Evolutionary conservation across 2,888 invertebrate species (phyloP), one percentile per base, ranked within the genome.

Genomic region (Trichogramma evanescens): DNA sequence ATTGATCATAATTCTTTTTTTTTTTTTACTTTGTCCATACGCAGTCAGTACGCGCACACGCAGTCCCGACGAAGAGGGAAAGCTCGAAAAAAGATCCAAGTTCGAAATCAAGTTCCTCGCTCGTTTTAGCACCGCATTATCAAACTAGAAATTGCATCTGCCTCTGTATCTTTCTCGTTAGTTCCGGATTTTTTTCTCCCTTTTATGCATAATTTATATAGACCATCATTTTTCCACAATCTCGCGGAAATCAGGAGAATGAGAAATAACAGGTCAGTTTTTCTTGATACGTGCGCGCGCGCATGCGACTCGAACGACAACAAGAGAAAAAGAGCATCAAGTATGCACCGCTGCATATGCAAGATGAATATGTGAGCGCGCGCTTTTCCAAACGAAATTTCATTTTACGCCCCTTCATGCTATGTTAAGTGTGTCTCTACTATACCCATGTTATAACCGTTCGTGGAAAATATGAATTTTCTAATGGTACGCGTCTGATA

Each of bases 261-360:
- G 62, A 62, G 62, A 59, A 62, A 62, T 62, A 59, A 62, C 59
- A 56, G 59, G 52, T 45, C 54, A 26, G 26, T 26, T 26, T 26
- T 26, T 26, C 26, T 26, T 26, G 26, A 26, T 26, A 26, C 26
- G 1, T 26, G 50, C 38, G 58, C 57, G 46, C n/a, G n/a, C n/a
- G n/a, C n/a, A n/a, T 10, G 43, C 44, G 41, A n/a, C 8, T 26
- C 26, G 10, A 41, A 40, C 26, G 41, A 7, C 40, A 9, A 50
- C 48, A 41, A 8, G 55, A 48, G 40, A 13, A 46, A 10, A 10
- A 46, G 7, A 46, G 46, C 9, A 10, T 5, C 10, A 48, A 10
- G 6, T 10, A 10, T 13, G 48, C 26, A 10, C 10, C 48, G 48
- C 48, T 10, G 6, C 5, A 48, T 13, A 48, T 13, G 48, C 26